Evolutionary conservation across 1,140 invertebrate genomes (phyloP).

Genomic region (Drosophila athabasca): DNA sequence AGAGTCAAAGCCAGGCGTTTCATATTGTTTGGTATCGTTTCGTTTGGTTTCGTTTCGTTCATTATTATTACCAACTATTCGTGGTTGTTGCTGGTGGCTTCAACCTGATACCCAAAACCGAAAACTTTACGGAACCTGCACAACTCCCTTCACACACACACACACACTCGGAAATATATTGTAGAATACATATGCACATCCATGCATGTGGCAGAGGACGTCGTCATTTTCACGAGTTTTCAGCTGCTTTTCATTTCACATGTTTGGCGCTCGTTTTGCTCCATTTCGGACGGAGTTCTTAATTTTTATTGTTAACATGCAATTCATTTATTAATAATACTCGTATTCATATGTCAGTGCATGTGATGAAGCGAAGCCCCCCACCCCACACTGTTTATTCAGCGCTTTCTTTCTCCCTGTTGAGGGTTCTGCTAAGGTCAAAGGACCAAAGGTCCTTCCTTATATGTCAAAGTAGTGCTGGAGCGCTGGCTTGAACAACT

Average conservation of each 20-base stretch:
- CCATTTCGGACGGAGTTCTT: slow-evolving; percentile 56
- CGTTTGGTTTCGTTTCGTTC: slow-evolving; percentile 52
- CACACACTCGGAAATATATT: slow-evolving; percentile 4
- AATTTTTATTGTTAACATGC: slow-evolving; percentile 81
- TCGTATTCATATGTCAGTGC: slow-evolving; percentile 73
- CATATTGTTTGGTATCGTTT: slow-evolving; percentile 41
- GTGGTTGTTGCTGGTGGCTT: slow-evolving; percentile 56
- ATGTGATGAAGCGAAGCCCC: slow-evolving; percentile 18
- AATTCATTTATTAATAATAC: slow-evolving; percentile 81
- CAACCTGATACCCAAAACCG: slow-evolving; percentile 74
- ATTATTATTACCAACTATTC: slow-evolving; percentile 81
- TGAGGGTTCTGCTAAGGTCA: neutral
- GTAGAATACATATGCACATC: neutral
- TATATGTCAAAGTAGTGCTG: no score
- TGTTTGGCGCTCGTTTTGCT: slow-evolving; percentile 45
- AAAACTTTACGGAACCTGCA: slow-evolving; percentile 68
- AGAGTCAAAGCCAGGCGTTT: slow-evolving; percentile 59
- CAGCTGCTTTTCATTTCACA: slow-evolving; percentile 72
- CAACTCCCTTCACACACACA: neutral
- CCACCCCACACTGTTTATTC: neutral
- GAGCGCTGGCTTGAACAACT: no score
- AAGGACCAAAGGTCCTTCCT: neutral
- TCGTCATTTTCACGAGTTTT: slow-evolving; percentile 65
- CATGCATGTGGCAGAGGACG: slow-evolving; percentile 4
- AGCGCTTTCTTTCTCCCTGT: neutral